These are phyloP conservation scores for Mythimna ferrago DNA, from an alignment of 2,888 invertebrate species.

Conservation along the genomic window DNA sequence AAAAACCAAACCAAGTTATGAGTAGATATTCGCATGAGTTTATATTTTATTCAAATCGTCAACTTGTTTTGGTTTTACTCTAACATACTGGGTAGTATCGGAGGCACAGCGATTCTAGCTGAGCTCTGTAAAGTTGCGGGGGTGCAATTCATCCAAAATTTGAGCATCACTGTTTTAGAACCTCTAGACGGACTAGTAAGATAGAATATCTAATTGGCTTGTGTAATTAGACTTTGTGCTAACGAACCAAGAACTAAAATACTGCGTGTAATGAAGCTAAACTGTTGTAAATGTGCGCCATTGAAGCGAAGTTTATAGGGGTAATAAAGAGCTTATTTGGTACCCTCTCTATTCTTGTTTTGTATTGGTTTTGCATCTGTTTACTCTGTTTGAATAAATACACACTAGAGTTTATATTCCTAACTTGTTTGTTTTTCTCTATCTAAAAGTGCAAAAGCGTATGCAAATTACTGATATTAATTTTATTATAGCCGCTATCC, in stretches of 20 bases:
- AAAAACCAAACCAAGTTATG: not conserved
- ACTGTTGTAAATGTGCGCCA: conserved; percentile 28
- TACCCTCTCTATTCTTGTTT: conserved; percentile 10
- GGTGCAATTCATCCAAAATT: not conserved
- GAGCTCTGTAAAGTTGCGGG: not conserved
- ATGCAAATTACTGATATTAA: not conserved
- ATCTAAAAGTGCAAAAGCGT: not conserved
- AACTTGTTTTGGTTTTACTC: not conserved
- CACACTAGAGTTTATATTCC: not conserved
- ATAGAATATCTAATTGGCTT: conserved; percentile 41
- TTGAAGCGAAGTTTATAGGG: conserved; percentile 20
- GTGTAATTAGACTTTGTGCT: conserved; percentile 43
- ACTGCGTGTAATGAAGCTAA: conserved; percentile 29
- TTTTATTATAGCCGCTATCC: not conserved
- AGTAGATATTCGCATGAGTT: too few relatives aligned
- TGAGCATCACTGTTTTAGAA: not conserved
- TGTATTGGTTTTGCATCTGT: conserved; percentile 33
- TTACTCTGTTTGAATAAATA: conserved; percentile 12
- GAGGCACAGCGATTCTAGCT: not conserved
- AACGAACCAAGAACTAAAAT: conserved; percentile 41
- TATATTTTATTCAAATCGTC: not conserved
- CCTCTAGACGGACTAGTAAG: not conserved
- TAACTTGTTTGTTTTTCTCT: not conserved
- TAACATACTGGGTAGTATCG: not conserved
- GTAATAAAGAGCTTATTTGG: conserved; percentile 33